A percentile compares a stretch with the other conserved stretches of the same genome.
phyloP scores from a whole-genome alignment of 1,140 invertebrate species.

The Tachypleus tridentatus region DNA sequence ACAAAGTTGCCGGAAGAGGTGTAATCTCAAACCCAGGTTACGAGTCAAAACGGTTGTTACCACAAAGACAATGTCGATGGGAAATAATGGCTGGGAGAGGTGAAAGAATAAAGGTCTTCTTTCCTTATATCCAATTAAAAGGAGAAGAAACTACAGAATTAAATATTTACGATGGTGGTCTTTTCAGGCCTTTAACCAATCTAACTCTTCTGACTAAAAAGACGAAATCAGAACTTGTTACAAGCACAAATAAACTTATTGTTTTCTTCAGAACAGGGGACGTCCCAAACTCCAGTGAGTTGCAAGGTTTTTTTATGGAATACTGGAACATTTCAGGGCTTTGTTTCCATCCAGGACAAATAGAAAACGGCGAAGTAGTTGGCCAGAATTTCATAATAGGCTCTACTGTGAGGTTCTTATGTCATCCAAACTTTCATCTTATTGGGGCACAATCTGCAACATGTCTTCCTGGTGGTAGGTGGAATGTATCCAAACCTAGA shows the following conservation, averaged over 20 bases:
- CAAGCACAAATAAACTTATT: constrained; percentile 13
- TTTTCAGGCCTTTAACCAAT: too few species aligned
- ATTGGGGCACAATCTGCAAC: constrained; percentile 11
- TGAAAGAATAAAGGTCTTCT: neutral
- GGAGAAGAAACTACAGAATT: neutral
- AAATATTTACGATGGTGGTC: constrained; percentile 1
- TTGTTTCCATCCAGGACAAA: constrained; percentile 8
- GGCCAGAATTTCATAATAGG: constrained; percentile 10
- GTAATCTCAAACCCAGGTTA: too few species aligned
- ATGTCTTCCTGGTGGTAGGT: constrained; percentile 16
- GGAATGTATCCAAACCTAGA: constrained; percentile 13
- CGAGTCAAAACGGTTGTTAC: too few species aligned
- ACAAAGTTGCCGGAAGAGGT: neutral
- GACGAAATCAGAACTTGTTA: neutral
- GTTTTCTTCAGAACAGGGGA: constrained; percentile 7
- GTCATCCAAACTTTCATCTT: constrained; percentile 12
- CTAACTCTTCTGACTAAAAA: too few species aligned
- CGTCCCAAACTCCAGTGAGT: constrained; percentile 2
- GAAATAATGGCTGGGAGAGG: constrained; percentile 10
- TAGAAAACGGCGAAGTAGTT: constrained; percentile 11
- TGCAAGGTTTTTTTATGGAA: constrained; percentile 13
- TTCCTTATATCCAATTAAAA: too few species aligned
- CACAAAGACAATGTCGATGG: constrained; percentile 7
- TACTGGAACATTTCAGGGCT: constrained; percentile 11
- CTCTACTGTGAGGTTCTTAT: constrained; percentile 13